Evolutionary conservation across 2,113 vertebrate genomes (phyloP), one percentile per base, ranked within the genome.

Genomic region (Aspidoscelis tigris): DNA sequence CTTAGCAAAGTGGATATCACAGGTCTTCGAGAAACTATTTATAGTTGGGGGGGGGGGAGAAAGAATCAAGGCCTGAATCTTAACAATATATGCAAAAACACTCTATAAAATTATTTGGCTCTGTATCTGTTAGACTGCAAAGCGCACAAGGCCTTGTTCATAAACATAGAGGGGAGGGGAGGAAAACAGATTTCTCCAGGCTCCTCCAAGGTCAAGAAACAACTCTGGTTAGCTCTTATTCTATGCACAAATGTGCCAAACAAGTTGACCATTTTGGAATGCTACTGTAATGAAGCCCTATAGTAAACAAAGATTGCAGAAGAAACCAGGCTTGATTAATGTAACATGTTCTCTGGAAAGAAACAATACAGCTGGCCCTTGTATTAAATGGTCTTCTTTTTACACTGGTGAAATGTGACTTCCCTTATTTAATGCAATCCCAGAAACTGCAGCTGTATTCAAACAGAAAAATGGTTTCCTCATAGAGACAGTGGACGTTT

Each of bases 1-100:
- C 96, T 97, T 97, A 94, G 96, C 94, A 95, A 89, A 93, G 93
- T 91, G 92, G 93, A 96, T 94, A 94, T 76, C 89, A 91, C 80
- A 93, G 92, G 94, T 95, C 96, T 96, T 92, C 90, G 92, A 92
- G 93, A 95, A 80, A 90, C 87, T 91, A 90, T 93, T 96, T 92
- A 93, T 89, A 88, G 91, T 50, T 68, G n/a, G 26, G 24, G 68
- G 6, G 6, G 80, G 55, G n/a, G 86, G 83, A 78, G 84, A 84
- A 87, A 88, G 92, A 94, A 96, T 93, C 88, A 95, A 93, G 91
- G 64, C 92, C 78, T 96, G 95, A 96, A 95, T 96, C 91, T 93
- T 96, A 96, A 96, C 96, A 92, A 90, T 85, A 92, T 72, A 89
- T 80, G 93, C 86, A 95, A 96, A 96, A 95, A 93, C 90, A 95